These are phyloP conservation scores for Cryptoprocta ferox DNA, from an alignment of 2,797 vertebrate species.

Conservation along the genomic window DNA sequence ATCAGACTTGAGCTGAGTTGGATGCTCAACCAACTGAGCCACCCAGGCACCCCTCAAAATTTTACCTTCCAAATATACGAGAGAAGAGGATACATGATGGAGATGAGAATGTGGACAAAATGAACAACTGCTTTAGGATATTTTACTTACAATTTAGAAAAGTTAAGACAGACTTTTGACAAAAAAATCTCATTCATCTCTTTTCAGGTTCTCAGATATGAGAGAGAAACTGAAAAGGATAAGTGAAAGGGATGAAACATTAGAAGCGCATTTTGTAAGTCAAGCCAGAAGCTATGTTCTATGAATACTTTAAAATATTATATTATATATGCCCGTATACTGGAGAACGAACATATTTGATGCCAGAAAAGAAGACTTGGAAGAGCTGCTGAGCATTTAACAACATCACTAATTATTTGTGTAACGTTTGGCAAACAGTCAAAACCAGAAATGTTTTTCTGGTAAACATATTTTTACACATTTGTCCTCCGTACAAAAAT, in stretches of 20 bases:
- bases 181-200: neutral
- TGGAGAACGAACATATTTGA: constrained; percentile 53
- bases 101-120: neutral
- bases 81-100: neutral
- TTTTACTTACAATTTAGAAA: constrained; percentile 16
- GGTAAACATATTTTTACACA: constrained; percentile 69
- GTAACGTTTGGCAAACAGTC: constrained; percentile 72
- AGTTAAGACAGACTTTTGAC: neutral
- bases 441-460: constrained; percentile 48
- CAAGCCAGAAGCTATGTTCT: neutral
- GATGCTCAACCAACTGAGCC: too few relatives aligned
- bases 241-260: neutral
- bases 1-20: too few relatives aligned
- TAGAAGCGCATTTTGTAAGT: neutral
- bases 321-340: neutral
- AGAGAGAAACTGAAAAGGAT: neutral
- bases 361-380: constrained; percentile 39
- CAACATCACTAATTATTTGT: constrained; percentile 58
- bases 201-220: constrained; percentile 46
- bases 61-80: neutral
- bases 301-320: neutral
- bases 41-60: neutral
- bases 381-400: constrained; percentile 55
- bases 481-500: constrained; percentile 61
- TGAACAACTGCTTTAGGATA: neutral